A percentile compares a stretch with the other conserved stretches of the same genome.
These are phyloP conservation scores for Eilema sororculum DNA, from an alignment of 2,888 invertebrate species.

Conservation along the genomic window DNA sequence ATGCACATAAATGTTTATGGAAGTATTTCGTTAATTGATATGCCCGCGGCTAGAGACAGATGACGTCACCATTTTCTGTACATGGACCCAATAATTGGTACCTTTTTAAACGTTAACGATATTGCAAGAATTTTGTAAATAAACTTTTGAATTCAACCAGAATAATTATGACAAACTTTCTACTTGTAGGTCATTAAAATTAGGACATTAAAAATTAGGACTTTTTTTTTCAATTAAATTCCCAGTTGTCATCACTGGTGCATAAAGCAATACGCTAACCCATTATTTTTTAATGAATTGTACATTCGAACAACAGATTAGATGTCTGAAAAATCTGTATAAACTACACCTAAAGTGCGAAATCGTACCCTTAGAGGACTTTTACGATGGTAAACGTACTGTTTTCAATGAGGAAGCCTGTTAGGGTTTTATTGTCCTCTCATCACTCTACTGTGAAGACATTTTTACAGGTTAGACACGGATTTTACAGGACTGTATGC, in stretches of 20 bases:
- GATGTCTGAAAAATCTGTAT: constrained; percentile 3
- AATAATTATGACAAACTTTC: too few species aligned
- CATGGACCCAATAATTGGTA: background rate
- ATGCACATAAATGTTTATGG: too few species aligned
- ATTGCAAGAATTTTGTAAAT: background rate
- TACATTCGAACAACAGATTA: background rate
- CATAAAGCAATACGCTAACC: too few species aligned
- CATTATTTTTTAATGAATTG: background rate
- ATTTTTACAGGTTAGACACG: background rate
- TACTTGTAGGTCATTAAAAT: too few species aligned
- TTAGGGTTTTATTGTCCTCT: constrained; percentile 7
- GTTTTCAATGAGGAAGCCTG: background rate
- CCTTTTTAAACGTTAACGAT: background rate
- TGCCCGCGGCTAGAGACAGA: too few species aligned
- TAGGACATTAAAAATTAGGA: too few species aligned
- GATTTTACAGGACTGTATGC: too few species aligned
- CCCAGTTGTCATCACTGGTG: too few species aligned
- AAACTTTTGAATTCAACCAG: too few species aligned
- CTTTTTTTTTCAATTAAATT: too few species aligned
- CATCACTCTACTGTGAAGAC: background rate
- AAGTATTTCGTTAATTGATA: too few species aligned
- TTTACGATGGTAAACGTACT: background rate
- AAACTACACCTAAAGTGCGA: background rate
- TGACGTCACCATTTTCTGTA: too few species aligned
- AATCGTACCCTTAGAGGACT: background rate